Conservation (phyloP, 23 tunicate genomes). For the Oikopleura albicans region DNA sequence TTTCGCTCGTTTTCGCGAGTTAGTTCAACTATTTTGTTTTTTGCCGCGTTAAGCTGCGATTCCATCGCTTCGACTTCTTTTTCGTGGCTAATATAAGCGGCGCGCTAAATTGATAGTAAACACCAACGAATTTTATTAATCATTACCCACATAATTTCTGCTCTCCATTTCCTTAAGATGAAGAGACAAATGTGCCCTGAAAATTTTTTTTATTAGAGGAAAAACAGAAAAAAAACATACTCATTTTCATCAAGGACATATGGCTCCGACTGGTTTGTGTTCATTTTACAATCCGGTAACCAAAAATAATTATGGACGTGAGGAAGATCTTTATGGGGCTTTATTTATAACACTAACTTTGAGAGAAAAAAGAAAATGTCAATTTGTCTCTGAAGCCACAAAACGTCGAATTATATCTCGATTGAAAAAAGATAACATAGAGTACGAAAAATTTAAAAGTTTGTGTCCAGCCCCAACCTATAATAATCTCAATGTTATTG, state of each 20-base stretch:
- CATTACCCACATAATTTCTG: no score
- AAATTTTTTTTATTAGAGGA: background rate
- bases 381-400: background rate
- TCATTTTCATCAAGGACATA: background rate
- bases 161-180: background rate
- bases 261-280: background rate
- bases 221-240: background rate
- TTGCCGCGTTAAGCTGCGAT: background rate
- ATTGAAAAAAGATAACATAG: background rate
- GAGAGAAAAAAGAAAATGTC: background rate
- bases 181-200: background rate
- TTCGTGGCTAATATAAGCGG: background rate
- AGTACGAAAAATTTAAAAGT: no score
- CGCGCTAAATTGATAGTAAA: no score
- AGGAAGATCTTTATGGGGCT: background rate
- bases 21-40: background rate
- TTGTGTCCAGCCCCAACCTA: no score
- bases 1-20: background rate
- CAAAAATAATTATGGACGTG: background rate
- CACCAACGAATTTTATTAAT: no score
- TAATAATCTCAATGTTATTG: no score
- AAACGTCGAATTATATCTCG: background rate
- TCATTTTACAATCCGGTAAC: background rate
- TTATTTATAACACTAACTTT: background rate
- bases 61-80: no score